phyloP scores from a whole-genome alignment of 2,888 invertebrate species.

The Tinea trinotella region DNA sequence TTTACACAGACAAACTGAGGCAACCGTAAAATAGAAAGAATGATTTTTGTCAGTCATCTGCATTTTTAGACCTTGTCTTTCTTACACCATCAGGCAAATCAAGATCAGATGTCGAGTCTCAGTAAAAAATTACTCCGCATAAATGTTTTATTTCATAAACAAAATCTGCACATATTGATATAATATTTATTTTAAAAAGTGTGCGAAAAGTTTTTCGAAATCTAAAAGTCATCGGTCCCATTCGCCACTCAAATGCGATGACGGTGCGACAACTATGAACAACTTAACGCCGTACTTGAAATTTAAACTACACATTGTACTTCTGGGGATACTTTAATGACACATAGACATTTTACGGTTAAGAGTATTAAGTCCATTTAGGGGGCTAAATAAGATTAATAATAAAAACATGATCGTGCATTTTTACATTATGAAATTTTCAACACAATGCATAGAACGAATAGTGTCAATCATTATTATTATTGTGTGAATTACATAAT shows the following conservation, averaged over 20 bases:
- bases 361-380: background rate
- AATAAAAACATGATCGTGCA: background rate
- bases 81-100: too few relatives aligned
- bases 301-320: background rate
- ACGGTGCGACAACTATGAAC: background rate
- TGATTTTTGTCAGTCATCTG: too few relatives aligned
- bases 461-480: conserved; percentile 1
- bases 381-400: conserved; percentile 14
- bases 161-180: too few relatives aligned
- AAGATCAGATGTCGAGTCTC: too few relatives aligned
- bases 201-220: background rate
- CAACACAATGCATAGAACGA: background rate
- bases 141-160: too few relatives aligned
- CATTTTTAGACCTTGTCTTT: too few relatives aligned
- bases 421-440: background rate
- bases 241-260: conserved; percentile 4
- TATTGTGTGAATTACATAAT: background rate
- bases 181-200: too few relatives aligned
- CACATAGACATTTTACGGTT: conserved; percentile 6
- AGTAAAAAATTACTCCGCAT: too few relatives aligned
- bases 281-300: background rate
- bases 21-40: too few relatives aligned
- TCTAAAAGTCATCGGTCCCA: background rate
- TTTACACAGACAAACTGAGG: too few relatives aligned
- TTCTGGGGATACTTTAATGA: conserved; percentile 9